phyloP scores from a whole-genome alignment of 2,888 invertebrate genomes.

The Panopea generosa region DNA sequence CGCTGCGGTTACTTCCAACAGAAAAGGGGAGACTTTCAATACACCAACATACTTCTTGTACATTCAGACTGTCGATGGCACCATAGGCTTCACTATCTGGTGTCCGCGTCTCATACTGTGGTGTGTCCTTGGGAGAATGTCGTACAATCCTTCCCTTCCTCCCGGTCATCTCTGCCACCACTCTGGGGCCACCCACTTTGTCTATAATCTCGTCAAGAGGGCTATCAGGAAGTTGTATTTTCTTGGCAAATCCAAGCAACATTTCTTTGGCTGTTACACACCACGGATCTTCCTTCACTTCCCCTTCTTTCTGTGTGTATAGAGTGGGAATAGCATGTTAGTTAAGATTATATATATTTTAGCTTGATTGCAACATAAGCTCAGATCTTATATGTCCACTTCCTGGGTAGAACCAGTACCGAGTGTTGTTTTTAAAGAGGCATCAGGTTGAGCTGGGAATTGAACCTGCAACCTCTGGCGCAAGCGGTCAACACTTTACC shows the following conservation, averaged over 20 bases:
- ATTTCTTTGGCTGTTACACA: slow-evolving; percentile 78
- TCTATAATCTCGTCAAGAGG: slow-evolving; percentile 84
- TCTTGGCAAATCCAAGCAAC: slow-evolving; percentile 76
- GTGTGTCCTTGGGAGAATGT: slow-evolving; percentile 61
- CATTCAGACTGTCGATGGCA: slow-evolving; percentile 81
- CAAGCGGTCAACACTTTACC: no score
- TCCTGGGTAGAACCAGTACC: no score
- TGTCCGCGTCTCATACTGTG: slow-evolving; percentile 77
- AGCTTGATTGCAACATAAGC: no score
- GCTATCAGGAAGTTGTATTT: slow-evolving; percentile 81
- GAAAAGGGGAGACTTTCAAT: no score
- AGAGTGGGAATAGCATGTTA: no score
- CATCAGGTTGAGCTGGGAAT: no score
- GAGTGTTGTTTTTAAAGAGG: no score
- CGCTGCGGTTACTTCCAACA: no score
- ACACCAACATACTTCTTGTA: slow-evolving; percentile 79
- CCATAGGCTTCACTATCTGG: slow-evolving; percentile 70
- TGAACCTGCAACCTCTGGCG: no score
- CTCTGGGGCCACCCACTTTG: slow-evolving; percentile 80
- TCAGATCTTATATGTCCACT: no score
- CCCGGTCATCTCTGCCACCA: slow-evolving; percentile 84
- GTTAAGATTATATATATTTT: no score
- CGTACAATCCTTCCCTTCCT: slow-evolving; percentile 79
- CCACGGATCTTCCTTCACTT: slow-evolving; percentile 78
- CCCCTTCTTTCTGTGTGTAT: slow-evolving; percentile 62